Evolutionary conservation across 2,797 vertebrate genomes (phyloP).

Genomic region (Antrozous pallidus): DNA sequence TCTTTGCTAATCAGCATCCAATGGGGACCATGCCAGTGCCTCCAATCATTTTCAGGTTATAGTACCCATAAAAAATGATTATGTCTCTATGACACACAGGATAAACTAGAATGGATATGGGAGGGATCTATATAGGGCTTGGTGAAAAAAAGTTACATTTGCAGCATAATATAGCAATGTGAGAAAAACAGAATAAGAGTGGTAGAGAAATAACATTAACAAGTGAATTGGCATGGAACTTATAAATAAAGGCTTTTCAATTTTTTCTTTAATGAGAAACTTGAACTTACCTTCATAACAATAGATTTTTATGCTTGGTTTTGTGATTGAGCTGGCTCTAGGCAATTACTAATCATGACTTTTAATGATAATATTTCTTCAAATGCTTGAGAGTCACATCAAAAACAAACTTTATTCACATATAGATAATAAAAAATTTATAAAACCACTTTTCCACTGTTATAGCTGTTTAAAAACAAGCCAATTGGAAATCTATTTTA

Average conservation of each 20-base stretch:
- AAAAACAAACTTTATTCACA: constrained; percentile 41
- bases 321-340: constrained; percentile 56
- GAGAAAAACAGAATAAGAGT: constrained; percentile 50
- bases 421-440: constrained; percentile 48
- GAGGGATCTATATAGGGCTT: neutral
- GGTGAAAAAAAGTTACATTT: neutral
- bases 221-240: constrained; percentile 39
- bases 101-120: neutral
- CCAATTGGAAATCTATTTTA: constrained; percentile 47
- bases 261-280: constrained; percentile 51
- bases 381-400: constrained; percentile 47
- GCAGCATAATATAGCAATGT: neutral
- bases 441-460: neutral
- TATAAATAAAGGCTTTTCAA: constrained; percentile 17
- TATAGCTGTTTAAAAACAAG: constrained; percentile 40
- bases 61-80: neutral
- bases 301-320: constrained; percentile 53
- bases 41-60: neutral
- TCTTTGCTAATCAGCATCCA: neutral
- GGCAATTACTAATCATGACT: constrained; percentile 47
- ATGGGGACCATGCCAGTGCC: neutral
- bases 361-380: constrained; percentile 52
- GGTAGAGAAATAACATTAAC: constrained; percentile 20
- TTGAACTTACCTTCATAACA: constrained; percentile 51
- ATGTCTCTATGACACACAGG: neutral